Evolutionary conservation across 2,888 invertebrate genomes (phyloP), one percentile per base, ranked within the genome.

Genomic region (Agrotis segetum): DNA sequence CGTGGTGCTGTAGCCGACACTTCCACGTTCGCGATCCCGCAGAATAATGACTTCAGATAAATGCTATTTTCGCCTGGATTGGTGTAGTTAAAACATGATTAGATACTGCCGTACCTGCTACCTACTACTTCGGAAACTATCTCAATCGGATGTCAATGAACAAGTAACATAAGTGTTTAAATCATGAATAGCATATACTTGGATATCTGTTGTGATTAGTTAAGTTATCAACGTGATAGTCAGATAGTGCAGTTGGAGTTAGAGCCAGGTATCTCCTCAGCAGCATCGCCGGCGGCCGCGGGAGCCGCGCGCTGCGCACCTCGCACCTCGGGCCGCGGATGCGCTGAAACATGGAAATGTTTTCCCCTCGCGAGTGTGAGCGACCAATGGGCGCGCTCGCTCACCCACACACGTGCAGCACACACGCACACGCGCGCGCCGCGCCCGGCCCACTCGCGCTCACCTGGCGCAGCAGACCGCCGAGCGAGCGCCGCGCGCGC

Each of bases 181-280:
- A 77, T 69, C 74, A 74, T 80, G 80, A 77, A 85, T 75, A 77
- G 61, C 73, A 68, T 82, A 62, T 72, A 79, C 83, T 81, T 80
- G 81, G 75, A 85, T 84, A 84, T 84, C 85, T 85, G 83, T 75
- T 77, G 80, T 84, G 78, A 74, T 81, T 83, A 81, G 79, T 79
- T 82, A 82, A 79, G 81, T 71, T 84, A 84, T 84, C 84, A 74
- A 82, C 80, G 56, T 81, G 85, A 85, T 84, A 81, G 81, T 73
- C 76, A 73, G 84, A 84, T 84, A 84, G 85, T 84, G 85, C 78
- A 85, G 78, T 78, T 70, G 75, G 55, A 49, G 52, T 14, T 29
- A 46, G 58, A 78, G 82, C 34, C 58, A 78, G 65, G 74, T 53
- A 55, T 56, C 61, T 81, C 78, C 21, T 64, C 84, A 78, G 75